Evolutionary conservation across 2,797 vertebrate genomes (phyloP), one percentile per base, ranked within the genome.

Genomic region (Galagoides demidoff): DNA sequence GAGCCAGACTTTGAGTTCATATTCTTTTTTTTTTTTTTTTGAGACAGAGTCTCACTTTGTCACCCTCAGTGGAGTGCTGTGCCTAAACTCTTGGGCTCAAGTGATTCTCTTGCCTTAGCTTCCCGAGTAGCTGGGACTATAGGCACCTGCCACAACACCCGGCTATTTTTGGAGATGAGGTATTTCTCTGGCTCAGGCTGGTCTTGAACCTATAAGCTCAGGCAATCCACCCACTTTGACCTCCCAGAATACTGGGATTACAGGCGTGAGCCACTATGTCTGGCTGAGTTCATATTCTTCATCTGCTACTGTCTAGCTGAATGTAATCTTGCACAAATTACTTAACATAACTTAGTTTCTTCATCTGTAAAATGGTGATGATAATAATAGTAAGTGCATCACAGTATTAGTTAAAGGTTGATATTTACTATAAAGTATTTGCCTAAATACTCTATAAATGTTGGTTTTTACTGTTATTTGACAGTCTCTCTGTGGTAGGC

Each of bases 301-400:
- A 19, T 81, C 22, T 93, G 37, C 31, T 39, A 39, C 55, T 55
- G 10, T 52, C 25, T 61, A 85, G 27, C 23, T 89, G 43, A 92
- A 31, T 22, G 2, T 88, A 90, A 85, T 25, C 29, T 71, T 84
- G 43, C 59, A 66, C 39, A 90, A 63, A 16, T 92, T 73, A 77
- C 4, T 68, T 82, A 70, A 68, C 11, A 79, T 64, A 43, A 71
- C 19, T 90, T n/a, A n/a, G 16, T 95, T 92, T 84, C 79, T 86
- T 88, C 20, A 78, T 49, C 37, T 94, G 3, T 82, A 93, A 85
- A 87, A 64, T 61, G 55, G 37, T 92, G 70, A 90, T 78, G 45
- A 73, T 82, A 83, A 64, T 68, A 79, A 57, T 23, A 92, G 8
- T 77, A 49, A 84, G 52, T 79, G 63, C 43, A 68, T 94, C 22